phyloP scores from a whole-genome alignment of 2,113 vertebrate species.

The Cisticola juncidis region DNA sequence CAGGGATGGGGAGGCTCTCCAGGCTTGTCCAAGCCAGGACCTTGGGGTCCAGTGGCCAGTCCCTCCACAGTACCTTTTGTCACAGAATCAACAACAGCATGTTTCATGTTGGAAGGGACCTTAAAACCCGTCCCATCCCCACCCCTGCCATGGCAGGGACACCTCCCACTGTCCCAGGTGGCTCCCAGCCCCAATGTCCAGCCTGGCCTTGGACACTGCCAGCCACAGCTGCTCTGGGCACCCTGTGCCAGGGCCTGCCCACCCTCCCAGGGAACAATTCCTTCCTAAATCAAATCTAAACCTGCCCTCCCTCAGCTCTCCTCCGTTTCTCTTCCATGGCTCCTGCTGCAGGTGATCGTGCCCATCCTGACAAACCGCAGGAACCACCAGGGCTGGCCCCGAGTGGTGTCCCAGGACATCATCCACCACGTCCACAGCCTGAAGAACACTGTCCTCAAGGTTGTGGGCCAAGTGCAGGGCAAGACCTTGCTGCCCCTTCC shows the following conservation, averaged over 20 bases:
- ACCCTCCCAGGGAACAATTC: background rate
- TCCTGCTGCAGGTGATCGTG: slow-evolving; percentile 78
- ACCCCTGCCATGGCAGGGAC: background rate
- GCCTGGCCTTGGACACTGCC: rapidly evolving
- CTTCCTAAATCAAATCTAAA: background rate
- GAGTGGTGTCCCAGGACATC: slow-evolving; percentile 84
- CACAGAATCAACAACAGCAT: background rate
- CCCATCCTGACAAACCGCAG: slow-evolving; percentile 82
- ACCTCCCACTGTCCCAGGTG: rapidly evolving
- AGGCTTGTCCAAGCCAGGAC: background rate
- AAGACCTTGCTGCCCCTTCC: slow-evolving; percentile 88
- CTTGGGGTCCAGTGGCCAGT: rapidly evolving
- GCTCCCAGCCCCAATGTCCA: background rate
- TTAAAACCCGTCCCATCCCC: rapidly evolving
- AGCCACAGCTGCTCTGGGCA: background rate
- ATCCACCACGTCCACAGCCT: slow-evolving; percentile 76
- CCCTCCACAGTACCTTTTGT: background rate
- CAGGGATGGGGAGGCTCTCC: background rate
- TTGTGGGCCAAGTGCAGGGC: slow-evolving; percentile 85
- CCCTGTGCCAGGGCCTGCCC: background rate
- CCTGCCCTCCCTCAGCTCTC: background rate
- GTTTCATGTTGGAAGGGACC: background rate
- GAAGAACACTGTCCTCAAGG: slow-evolving; percentile 72
- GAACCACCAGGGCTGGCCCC: slow-evolving; percentile 85
- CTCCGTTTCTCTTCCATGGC: rapidly evolving